Conservation (phyloP, 2,113 vertebrate genomes). For the Nibea albiflora region DNA sequence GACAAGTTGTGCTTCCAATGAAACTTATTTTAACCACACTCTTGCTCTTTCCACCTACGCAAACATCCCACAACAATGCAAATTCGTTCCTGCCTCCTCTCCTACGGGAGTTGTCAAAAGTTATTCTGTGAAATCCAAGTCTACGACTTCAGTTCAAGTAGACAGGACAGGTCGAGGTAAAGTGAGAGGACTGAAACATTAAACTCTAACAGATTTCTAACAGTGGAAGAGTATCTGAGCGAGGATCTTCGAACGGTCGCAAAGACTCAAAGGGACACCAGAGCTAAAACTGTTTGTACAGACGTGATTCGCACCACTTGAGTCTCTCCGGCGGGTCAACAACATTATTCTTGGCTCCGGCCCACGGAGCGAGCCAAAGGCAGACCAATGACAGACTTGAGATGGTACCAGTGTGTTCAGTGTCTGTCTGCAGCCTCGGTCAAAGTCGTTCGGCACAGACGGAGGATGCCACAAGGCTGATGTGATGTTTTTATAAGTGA, state of each 20-base stretch:
- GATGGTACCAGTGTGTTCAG: slow-evolving; percentile 66
- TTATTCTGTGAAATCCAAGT: slow-evolving; percentile 45
- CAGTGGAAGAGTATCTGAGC: background rate
- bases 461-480: slow-evolving; percentile 35
- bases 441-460: slow-evolving; percentile 35
- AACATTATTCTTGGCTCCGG: slow-evolving; percentile 69
- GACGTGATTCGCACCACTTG: slow-evolving; percentile 52
- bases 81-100: slow-evolving; percentile 27
- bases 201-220: slow-evolving; percentile 1
- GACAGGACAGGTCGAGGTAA: slow-evolving; percentile 4
- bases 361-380: slow-evolving; percentile 44
- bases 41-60: slow-evolving; percentile 9
- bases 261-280: slow-evolving; percentile 27
- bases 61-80: slow-evolving; percentile 34
- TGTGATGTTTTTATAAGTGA: slow-evolving; percentile 34
- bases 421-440: slow-evolving; percentile 42
- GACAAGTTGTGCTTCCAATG: slow-evolving; percentile 7
- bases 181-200: background rate
- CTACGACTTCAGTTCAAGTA: slow-evolving; percentile 4
- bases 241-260: background rate
- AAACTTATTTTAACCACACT: slow-evolving; percentile 15
- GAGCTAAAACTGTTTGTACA: slow-evolving; percentile 58
- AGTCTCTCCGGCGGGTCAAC: slow-evolving; percentile 58
- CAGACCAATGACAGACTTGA: slow-evolving; percentile 57
- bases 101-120: slow-evolving; percentile 2